phyloP scores from a whole-genome alignment of 2,888 invertebrate genomes.

The Cylloceria caligata region DNA sequence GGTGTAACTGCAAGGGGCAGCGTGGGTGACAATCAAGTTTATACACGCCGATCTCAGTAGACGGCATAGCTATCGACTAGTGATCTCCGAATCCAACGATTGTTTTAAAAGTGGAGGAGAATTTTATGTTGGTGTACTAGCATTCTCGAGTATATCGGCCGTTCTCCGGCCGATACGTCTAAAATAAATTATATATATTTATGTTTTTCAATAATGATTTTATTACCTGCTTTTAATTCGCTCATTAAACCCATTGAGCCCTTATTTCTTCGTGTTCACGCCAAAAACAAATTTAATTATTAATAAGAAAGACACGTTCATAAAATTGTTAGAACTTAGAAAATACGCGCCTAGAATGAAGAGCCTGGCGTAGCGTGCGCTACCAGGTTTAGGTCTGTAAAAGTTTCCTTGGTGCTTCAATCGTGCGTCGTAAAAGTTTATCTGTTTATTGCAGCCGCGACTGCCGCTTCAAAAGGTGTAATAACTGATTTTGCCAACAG shows the following conservation, averaged over 20 bases:
- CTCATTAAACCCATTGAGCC: too few relatives aligned
- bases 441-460: conserved; percentile 80
- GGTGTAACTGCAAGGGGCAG: conserved; percentile 41
- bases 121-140: conserved; percentile 40
- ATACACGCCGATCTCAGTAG: conserved; percentile 51
- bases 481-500: conserved; percentile 81
- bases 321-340: conserved; percentile 21
- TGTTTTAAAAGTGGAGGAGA: conserved; percentile 50
- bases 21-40: conserved; percentile 53
- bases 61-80: conserved; percentile 52
- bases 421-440: conserved; percentile 80
- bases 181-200: conserved; percentile 8
- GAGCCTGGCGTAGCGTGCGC: conserved; percentile 32
- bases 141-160: conserved; percentile 37
- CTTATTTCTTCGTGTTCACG: too few relatives aligned
- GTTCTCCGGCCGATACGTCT: conserved; percentile 55
- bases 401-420: conserved; percentile 79
- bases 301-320: not conserved
- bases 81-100: conserved; percentile 56
- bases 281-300: too few relatives aligned
- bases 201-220: not conserved
- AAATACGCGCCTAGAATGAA: conserved; percentile 25
- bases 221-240: too few relatives aligned
- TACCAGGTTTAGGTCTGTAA: conserved; percentile 58
- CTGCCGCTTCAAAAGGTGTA: conserved; percentile 75